phyloP scores from a whole-genome alignment of 2,113 vertebrate species.

The Actenoides lindsayi region DNA sequence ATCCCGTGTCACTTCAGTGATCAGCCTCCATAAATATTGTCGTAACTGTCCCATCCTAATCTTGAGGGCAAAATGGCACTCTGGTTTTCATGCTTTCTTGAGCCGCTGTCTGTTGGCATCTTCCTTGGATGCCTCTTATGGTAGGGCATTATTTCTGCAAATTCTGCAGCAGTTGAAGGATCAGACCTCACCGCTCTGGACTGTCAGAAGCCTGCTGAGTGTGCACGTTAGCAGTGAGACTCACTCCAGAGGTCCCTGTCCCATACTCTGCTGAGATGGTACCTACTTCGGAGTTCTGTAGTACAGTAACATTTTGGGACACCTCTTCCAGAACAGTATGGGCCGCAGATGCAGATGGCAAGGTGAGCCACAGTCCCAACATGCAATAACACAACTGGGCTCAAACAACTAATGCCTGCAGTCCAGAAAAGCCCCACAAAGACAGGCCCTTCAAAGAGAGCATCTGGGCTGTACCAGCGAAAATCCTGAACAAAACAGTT shows the following conservation, averaged over 20 bases:
- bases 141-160: neutral
- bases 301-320: neutral
- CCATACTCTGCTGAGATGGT: neutral
- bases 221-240: neutral
- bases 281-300: neutral
- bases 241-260: neutral
- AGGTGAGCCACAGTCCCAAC: neutral
- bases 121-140: neutral
- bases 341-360: neutral
- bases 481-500: neutral
- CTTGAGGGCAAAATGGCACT: neutral
- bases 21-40: neutral
- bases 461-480: neutral
- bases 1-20: neutral
- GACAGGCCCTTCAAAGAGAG: neutral
- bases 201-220: neutral
- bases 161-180: neutral
- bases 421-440: neutral
- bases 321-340: neutral
- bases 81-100: neutral
- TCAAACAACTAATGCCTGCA: neutral
- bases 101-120: neutral
- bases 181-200: neutral
- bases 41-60: rapidly evolving
- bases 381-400: neutral